A percentile compares a stretch with the other conserved stretches of the same genome.
Evolutionary conservation across 2,888 invertebrate genomes (phyloP).

Genomic region (Thymelicus sylvestris): DNA sequence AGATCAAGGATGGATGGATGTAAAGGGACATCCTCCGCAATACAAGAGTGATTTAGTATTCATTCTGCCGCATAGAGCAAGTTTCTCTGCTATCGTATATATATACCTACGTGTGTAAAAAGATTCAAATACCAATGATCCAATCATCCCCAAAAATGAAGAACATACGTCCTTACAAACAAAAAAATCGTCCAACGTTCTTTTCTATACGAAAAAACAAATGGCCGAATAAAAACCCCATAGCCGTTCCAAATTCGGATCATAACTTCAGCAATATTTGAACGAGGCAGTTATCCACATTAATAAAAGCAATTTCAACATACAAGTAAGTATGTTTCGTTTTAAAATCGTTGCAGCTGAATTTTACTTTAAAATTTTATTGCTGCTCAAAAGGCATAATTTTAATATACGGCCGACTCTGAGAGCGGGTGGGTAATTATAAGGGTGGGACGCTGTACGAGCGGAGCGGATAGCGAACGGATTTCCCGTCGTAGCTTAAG

Average conservation of each 20-base stretch:
- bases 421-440: constrained; percentile 36
- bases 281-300: constrained; percentile 40
- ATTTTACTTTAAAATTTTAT: constrained; percentile 74
- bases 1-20: too few species aligned
- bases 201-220: constrained; percentile 2
- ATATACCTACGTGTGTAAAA: too few species aligned
- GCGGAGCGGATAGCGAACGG: constrained; percentile 23
- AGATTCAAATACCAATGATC: too few species aligned
- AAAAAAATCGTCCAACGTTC: background rate
- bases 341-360: constrained; percentile 47
- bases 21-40: too few species aligned
- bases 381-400: constrained; percentile 61
- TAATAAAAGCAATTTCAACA: constrained; percentile 41
- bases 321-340: constrained; percentile 41
- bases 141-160: background rate
- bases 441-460: constrained; percentile 27
- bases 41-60: too few species aligned
- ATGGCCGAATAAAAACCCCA: constrained; percentile 16
- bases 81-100: too few species aligned
- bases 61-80: too few species aligned
- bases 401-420: constrained; percentile 55
- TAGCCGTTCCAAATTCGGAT: constrained; percentile 31
- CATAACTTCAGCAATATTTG: constrained; percentile 35
- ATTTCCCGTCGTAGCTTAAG: background rate
- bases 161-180: background rate